A percentile compares a stretch with the other conserved stretches of the same genome.
Conservation (phyloP, 2,797 vertebrate species). For the Enteromius trimaculatus region DNA sequence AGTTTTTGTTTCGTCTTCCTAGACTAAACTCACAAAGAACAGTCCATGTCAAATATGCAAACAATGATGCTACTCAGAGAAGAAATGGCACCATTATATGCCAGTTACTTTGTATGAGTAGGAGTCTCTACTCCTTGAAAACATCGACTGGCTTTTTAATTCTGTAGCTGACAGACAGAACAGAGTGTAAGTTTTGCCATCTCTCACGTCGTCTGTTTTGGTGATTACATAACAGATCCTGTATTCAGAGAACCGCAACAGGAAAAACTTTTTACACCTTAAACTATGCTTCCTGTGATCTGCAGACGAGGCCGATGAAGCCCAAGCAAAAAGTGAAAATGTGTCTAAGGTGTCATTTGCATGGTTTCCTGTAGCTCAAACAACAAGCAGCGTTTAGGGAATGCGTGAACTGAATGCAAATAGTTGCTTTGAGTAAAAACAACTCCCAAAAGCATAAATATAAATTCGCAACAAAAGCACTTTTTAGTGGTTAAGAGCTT, state of each 20-base stretch:
- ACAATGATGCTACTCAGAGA: neutral
- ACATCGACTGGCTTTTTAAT: neutral
- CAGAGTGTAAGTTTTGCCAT: neutral
- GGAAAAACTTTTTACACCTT: constrained; percentile 8
- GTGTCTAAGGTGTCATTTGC: neutral
- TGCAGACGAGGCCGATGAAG: neutral
- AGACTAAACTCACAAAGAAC: constrained; percentile 49
- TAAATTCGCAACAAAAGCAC: neutral
- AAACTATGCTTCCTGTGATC: constrained; percentile 11
- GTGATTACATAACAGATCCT: constrained; percentile 28
- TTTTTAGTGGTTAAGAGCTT: neutral
- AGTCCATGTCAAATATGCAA: constrained; percentile 19
- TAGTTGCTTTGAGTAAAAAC: neutral
- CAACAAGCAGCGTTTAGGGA: neutral
- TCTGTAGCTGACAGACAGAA: neutral
- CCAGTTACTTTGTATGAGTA: neutral
- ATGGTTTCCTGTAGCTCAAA: neutral
- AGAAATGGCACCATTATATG: constrained; percentile 5
- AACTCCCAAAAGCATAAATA: neutral
- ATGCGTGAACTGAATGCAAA: neutral
- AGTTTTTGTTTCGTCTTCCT: constrained; percentile 50
- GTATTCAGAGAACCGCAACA: neutral
- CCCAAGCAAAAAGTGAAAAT: neutral
- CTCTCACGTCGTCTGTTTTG: neutral
- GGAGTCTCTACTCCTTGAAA: constrained; percentile 2